Evolutionary conservation across 2,797 vertebrate species (phyloP).

Genomic region (Myotis vivesi): DNA sequence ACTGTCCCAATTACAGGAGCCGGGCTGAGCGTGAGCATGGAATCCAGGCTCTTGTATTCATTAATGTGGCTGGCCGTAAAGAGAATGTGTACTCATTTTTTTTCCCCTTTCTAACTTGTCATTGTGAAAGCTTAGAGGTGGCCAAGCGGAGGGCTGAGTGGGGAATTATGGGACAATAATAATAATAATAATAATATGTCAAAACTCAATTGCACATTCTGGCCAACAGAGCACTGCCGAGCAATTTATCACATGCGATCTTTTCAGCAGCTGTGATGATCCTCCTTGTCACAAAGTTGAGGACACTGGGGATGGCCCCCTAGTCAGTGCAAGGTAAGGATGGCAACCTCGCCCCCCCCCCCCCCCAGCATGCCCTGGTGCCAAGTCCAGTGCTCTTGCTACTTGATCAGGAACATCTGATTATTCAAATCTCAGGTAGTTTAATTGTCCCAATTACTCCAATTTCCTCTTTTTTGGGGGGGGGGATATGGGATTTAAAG

Average conservation of each 20-base stretch:
- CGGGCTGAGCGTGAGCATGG: background rate
- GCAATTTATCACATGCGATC: background rate
- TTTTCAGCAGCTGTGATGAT: background rate
- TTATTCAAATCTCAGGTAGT: background rate
- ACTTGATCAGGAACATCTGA: background rate
- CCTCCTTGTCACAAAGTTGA: background rate
- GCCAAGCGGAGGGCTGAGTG: background rate
- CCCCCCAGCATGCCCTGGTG: too few species aligned
- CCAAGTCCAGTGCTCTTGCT: background rate
- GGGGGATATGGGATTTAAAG: background rate
- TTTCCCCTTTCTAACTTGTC: background rate
- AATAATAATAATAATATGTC: background rate
- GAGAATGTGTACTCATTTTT: background rate
- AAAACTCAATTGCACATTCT: background rate
- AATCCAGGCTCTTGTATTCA: background rate
- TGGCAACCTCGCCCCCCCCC: too few species aligned
- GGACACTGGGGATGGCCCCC: background rate
- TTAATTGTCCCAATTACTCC: background rate
- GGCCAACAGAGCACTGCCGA: background rate
- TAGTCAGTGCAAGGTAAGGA: background rate
- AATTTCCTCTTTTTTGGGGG: background rate
- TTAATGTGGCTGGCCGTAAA: background rate
- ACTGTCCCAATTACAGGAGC: slow-evolving; percentile 6
- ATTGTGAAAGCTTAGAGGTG: background rate
- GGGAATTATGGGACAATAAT: background rate